Conservation (phyloP, 2,888 invertebrate species). For the Drosophila ezoana region DNA sequence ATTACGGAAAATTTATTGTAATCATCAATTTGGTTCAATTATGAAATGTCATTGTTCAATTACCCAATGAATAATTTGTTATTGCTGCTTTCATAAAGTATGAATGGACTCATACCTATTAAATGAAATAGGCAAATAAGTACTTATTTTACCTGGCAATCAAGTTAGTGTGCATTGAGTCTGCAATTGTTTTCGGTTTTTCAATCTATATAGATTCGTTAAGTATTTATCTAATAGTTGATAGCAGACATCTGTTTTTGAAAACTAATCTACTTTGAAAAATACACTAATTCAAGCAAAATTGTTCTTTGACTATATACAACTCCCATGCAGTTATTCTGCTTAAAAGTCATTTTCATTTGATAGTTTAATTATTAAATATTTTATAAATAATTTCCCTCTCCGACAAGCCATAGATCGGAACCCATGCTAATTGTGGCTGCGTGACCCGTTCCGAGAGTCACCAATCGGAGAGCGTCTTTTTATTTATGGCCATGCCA, state of each 20-base stretch:
- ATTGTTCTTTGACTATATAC: too few species aligned
- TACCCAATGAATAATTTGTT: constrained; percentile 15
- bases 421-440: constrained; percentile 41
- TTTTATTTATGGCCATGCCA: constrained; percentile 65
- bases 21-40: constrained; percentile 8
- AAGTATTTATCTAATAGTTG: too few species aligned
- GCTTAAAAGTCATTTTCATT: constrained; percentile 32
- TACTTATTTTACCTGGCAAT: not conserved
- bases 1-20: not conserved
- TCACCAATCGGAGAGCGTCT: constrained; percentile 67
- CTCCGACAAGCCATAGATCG: constrained; percentile 30
- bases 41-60: constrained; percentile 17
- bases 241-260: too few species aligned
- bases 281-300: too few species aligned
- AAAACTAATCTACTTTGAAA: too few species aligned
- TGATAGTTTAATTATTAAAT: constrained; percentile 30
- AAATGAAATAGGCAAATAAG: not conserved
- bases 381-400: constrained; percentile 46
- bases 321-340: constrained; percentile 24
- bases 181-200: not conserved
- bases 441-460: constrained; percentile 31
- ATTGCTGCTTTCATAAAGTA: constrained; percentile 9
- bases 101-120: not conserved
- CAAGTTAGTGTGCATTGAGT: not conserved
- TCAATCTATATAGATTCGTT: too few species aligned